Base-by-base conservation (phyloP, 2,113 vertebrate genomes). In the Tyrannus savana region DNA sequence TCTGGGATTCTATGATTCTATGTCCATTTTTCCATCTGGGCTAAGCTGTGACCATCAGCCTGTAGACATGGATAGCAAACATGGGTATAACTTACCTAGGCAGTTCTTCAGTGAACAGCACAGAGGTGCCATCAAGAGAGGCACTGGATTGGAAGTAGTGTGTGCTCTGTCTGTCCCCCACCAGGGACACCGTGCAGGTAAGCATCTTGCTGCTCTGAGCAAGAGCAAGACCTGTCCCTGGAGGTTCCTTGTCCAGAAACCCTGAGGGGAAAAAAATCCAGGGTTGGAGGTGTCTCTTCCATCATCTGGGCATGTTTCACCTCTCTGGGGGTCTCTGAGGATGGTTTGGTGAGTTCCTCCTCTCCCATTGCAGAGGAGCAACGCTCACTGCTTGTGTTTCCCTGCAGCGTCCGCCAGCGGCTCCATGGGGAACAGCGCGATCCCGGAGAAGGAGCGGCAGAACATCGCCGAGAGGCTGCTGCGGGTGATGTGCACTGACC, bases 361-460 rank as follows among this genome's bases (percentile, higher is more conserved):
- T 25, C 18, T 53, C 14, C 27, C 3, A 4, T 33, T 10, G 49
- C 47, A 4, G 55, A 33, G 60, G 46, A 75, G 67, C 50, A 15
- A 1, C n/a, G 79, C 90, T 96, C 68, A 97, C 25, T 30, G 3
- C 50, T 87, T 66, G 35, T 94, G 19, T 89, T 53, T 84, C 52
- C 60, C 67, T 84, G 60, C 98, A 99, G 99, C 98, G 9, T 71
- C 97, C 0, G 50, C 96, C 0, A 75, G 97, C 7, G 94, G 97
- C 24, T 96, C 98, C 0, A 39, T 96, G 25, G 98, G 98, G 96
- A 99, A 99, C 89, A 98, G 98, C 60, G 95, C 97, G 2, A 98
- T 99, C 68, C 99, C 99, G 0, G 99, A 99, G 98, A 99, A 99
- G 98, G 99, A 99, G 96, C 98, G 99, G 39, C 99, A 99, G 97